These are phyloP conservation scores for Yponomeuta evonymella DNA, from an alignment of 2,888 invertebrate genomes.

Conservation along the genomic window DNA sequence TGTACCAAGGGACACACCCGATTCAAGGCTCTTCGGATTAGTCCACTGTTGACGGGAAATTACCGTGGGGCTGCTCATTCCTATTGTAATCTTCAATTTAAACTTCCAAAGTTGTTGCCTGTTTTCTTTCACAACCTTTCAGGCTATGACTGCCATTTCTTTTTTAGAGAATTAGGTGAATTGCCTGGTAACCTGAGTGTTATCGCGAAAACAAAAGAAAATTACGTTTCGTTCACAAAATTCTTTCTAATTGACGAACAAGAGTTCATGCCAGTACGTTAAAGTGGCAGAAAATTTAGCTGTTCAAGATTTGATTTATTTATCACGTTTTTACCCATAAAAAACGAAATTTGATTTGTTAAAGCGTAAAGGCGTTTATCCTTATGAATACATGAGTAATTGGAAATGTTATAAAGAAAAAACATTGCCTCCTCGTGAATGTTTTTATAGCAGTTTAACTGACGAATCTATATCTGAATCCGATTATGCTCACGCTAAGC, in stretches of 20 bases:
- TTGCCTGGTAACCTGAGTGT: slow-evolving; percentile 22
- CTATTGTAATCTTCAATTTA: slow-evolving; percentile 24
- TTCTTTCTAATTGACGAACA: slow-evolving; percentile 14
- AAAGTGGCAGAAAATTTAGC: not conserved
- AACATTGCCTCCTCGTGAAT: slow-evolving; percentile 20
- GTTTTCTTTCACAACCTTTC: slow-evolving; percentile 28
- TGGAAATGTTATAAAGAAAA: slow-evolving; percentile 9
- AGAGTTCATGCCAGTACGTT: slow-evolving; percentile 14
- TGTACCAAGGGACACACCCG: no score
- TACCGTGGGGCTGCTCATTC: slow-evolving; percentile 24
- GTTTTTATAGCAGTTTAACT: slow-evolving; percentile 16
- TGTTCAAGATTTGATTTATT: not conserved
- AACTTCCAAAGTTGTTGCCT: slow-evolving; percentile 25
- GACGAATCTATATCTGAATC: no score
- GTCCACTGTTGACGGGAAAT: slow-evolving; percentile 19
- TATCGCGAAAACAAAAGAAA: slow-evolving; percentile 23
- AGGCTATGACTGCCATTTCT: slow-evolving; percentile 27
- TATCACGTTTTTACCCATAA: not conserved
- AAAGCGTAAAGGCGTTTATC: slow-evolving; percentile 23
- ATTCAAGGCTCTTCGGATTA: no score
- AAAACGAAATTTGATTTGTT: slow-evolving; percentile 10
- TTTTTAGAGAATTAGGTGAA: slow-evolving; percentile 24
- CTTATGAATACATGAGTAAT: slow-evolving; percentile 25
- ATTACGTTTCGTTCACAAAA: slow-evolving; percentile 18
- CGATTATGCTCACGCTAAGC: no score